Conservation (phyloP, 2,113 vertebrate species). For the Pardalotus punctatus region DNA sequence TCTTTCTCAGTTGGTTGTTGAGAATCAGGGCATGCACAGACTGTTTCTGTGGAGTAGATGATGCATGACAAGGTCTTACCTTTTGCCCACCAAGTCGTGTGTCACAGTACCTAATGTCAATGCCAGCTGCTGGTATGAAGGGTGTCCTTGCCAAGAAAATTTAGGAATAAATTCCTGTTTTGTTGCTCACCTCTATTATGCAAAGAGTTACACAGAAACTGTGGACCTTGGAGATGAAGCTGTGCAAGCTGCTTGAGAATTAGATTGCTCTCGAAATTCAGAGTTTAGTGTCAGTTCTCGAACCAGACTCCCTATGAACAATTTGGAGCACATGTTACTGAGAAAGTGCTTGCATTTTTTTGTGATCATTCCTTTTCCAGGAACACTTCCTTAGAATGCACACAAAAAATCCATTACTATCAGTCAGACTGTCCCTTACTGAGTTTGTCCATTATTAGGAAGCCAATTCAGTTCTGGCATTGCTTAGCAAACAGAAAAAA, state of each 20-base stretch:
- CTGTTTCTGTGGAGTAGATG: neutral
- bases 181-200: neutral
- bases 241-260: neutral
- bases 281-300: neutral
- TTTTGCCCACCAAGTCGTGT: neutral
- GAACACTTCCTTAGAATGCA: neutral
- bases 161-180: neutral
- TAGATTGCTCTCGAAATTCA: neutral
- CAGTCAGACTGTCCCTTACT: neutral
- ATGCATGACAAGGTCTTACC: neutral
- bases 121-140: neutral
- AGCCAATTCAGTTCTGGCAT: neutral
- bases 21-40: neutral
- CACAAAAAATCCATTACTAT: rapidly evolving
- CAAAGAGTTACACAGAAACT: neutral
- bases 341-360: neutral
- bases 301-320: neutral
- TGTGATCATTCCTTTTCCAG: neutral
- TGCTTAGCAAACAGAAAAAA: neutral
- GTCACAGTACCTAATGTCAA: neutral
- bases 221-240: neutral
- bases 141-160: neutral
- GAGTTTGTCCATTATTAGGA: neutral
- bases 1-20: neutral
- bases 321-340: neutral